Percentiles rank a stretch among this genome's conserved stretches.
Evolutionary conservation across 2,797 vertebrate species (phyloP).

Genomic region (Eleutherodactylus coqui): DNA sequence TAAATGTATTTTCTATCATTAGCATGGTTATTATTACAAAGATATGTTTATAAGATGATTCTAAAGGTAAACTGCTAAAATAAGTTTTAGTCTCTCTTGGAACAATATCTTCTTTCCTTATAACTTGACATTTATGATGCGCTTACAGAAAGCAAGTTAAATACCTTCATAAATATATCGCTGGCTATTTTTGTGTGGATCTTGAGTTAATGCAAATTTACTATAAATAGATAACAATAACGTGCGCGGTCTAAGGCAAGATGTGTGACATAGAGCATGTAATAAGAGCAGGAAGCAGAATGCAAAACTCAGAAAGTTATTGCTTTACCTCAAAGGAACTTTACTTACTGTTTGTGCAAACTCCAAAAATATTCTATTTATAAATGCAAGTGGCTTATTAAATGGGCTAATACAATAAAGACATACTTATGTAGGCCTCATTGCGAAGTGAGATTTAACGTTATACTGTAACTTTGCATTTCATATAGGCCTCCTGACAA

Average conservation of each 20-base stretch:
- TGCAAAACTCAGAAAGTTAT: constrained; percentile 33
- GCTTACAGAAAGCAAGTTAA: neutral
- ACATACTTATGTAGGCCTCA: neutral
- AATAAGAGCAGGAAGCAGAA: constrained; percentile 41
- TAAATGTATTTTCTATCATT: neutral
- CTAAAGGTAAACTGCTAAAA: neutral
- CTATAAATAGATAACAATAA: constrained; percentile 18
- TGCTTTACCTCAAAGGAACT: constrained; percentile 39
- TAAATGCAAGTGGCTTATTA: neutral
- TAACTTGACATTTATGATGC: neutral
- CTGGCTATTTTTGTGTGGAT: constrained; percentile 1
- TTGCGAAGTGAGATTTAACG: neutral
- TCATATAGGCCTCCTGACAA: neutral
- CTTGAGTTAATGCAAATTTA: constrained; percentile 27
- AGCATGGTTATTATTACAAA: neutral
- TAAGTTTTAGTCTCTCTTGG: no score
- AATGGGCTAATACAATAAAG: neutral
- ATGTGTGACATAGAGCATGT: constrained; percentile 26
- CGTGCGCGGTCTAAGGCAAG: neutral
- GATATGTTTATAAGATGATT: neutral
- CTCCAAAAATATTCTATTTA: constrained; percentile 28
- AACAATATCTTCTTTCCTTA: neutral
- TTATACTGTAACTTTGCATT: neutral
- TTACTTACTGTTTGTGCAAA: constrained; percentile 50
- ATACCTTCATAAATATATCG: neutral